phyloP scores from a whole-genome alignment of 2,113 vertebrate genomes.

The Scomber scombrus region DNA sequence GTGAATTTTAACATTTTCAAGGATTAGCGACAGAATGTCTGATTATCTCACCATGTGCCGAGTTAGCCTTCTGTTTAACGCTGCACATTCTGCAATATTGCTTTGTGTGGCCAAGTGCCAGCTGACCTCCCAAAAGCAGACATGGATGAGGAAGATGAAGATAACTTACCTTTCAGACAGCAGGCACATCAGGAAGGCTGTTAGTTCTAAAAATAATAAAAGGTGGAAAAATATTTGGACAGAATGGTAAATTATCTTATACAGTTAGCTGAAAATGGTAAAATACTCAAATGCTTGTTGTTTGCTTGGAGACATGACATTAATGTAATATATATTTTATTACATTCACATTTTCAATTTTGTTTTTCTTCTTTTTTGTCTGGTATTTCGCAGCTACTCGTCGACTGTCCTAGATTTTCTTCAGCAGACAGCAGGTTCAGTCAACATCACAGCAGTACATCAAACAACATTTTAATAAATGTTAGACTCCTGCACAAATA shows the following conservation, averaged over 20 bases:
- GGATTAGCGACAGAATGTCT: slow-evolving; percentile 22
- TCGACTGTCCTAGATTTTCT: slow-evolving; percentile 4
- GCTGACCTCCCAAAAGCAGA: slow-evolving; percentile 27
- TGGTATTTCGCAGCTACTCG: not conserved
- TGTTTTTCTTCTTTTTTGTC: not conserved
- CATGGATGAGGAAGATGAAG: slow-evolving; percentile 11
- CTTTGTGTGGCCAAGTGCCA: slow-evolving; percentile 16
- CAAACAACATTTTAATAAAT: slow-evolving; percentile 51
- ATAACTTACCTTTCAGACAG: not conserved
- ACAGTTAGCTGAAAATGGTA: not conserved
- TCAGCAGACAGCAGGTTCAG: slow-evolving; percentile 20
- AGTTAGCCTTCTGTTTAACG: slow-evolving; percentile 31
- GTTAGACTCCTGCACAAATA: slow-evolving; percentile 28
- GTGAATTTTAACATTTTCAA: slow-evolving; percentile 33
- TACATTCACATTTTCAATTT: not conserved
- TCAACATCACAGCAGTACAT: slow-evolving; percentile 52
- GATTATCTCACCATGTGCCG: slow-evolving; percentile 8
- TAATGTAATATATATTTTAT: not conserved
- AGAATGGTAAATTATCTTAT: not conserved
- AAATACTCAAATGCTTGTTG: too few relatives aligned
- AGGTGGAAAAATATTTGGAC: not conserved
- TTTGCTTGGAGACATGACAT: not conserved
- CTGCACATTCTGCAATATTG: slow-evolving; percentile 2
- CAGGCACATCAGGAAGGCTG: not conserved
- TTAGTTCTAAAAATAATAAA: not conserved